Conservation (phyloP, 2,797 vertebrate genomes). For the Phataginus tetradactyla region DNA sequence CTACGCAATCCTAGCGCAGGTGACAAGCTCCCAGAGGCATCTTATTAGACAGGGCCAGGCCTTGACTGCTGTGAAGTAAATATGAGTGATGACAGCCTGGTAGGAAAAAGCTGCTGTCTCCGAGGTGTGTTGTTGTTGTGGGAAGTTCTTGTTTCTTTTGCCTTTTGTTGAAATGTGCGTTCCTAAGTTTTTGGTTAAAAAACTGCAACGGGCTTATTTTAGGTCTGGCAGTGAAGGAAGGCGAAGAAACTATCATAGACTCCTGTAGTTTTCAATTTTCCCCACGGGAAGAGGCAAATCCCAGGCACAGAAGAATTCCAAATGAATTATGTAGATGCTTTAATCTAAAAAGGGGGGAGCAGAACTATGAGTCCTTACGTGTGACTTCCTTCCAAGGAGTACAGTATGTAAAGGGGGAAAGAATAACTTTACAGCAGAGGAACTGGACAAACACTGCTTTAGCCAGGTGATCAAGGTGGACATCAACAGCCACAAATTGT, state of each 20-base stretch:
- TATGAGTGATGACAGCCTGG: not conserved
- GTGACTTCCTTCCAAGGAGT: not conserved
- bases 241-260: not conserved
- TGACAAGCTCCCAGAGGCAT: not conserved
- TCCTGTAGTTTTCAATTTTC: not conserved
- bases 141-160: not conserved
- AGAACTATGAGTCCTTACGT: not conserved
- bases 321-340: not conserved
- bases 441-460: not conserved
- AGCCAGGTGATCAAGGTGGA: not conserved
- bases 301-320: not conserved
- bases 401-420: not conserved
- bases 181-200: not conserved
- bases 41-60: constrained; percentile 51
- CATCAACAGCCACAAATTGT: not conserved
- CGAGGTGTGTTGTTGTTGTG: fast-evolving
- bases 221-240: not conserved
- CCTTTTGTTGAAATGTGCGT: not conserved
- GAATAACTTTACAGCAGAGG: not conserved
- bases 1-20: not conserved
- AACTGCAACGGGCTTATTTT: not conserved
- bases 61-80: not conserved
- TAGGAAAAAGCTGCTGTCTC: not conserved
- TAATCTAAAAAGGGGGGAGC: not conserved
- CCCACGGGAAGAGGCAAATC: not conserved